Percentiles rank a stretch among this genome's conserved stretches.
Evolutionary conservation across 2,113 vertebrate species (phyloP).

Genomic region (Montifringilla adamsi): DNA sequence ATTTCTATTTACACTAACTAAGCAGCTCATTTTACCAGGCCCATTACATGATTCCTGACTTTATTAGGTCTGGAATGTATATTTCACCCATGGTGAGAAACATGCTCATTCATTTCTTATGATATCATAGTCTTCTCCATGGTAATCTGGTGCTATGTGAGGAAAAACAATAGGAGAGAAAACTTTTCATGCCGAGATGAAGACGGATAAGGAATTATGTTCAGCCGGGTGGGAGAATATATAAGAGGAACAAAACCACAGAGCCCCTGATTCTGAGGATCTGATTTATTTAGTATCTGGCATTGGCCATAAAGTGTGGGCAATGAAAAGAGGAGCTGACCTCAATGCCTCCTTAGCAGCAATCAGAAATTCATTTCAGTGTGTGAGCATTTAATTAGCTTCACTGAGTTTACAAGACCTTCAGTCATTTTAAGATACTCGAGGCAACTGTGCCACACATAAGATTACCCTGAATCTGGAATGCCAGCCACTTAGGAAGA

Average conservation of each 20-base stretch:
- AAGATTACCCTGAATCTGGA: slow-evolving; percentile 54
- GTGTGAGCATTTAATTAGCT: slow-evolving; percentile 74
- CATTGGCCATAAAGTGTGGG: slow-evolving; percentile 60
- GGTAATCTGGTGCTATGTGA: slow-evolving; percentile 58
- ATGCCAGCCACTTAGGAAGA: slow-evolving; percentile 45
- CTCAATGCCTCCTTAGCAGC: slow-evolving; percentile 55
- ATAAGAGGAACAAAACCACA: slow-evolving; percentile 55
- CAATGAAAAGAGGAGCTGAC: slow-evolving; percentile 60
- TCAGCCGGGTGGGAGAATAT: slow-evolving; percentile 53
- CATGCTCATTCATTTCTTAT: slow-evolving; percentile 57
- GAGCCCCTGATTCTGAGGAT: slow-evolving; percentile 52
- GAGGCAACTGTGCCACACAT: slow-evolving; percentile 23
- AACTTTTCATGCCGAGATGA: slow-evolving; percentile 40
- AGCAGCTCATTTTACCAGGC: slow-evolving; percentile 12
- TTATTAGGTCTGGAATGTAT: slow-evolving; percentile 55
- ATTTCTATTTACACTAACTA: slow-evolving; percentile 5
- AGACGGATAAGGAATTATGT: slow-evolving; percentile 48
- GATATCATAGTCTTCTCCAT: slow-evolving; percentile 56
- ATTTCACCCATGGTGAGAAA: slow-evolving; percentile 53
- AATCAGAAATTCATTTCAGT: slow-evolving; percentile 68
- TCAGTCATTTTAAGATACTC: slow-evolving; percentile 69
- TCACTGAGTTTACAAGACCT: slow-evolving; percentile 57
- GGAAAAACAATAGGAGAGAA: slow-evolving; percentile 53
- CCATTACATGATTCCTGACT: slow-evolving; percentile 48
- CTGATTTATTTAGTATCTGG: slow-evolving; percentile 67